phyloP scores from a whole-genome alignment of 2,797 vertebrate species.

The Melanotaenia boesemani region DNA sequence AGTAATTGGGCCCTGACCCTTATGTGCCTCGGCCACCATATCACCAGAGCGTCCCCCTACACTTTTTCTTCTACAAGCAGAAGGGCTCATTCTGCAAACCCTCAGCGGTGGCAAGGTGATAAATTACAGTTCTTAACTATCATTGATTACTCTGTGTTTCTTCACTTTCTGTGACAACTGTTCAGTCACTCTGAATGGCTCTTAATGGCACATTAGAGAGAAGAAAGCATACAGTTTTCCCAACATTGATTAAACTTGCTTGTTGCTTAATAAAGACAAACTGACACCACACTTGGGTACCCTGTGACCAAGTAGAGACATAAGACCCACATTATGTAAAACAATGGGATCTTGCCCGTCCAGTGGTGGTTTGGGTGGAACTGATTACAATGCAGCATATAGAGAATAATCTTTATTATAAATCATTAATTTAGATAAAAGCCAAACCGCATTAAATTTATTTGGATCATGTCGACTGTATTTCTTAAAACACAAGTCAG shows the following conservation, averaged over 20 bases:
- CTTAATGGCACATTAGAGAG: constrained; percentile 93
- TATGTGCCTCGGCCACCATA: constrained; percentile 68
- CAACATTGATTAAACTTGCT: constrained; percentile 85
- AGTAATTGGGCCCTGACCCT: constrained; percentile 85
- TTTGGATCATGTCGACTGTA: not conserved
- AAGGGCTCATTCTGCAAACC: constrained; percentile 81
- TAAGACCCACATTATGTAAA: constrained; percentile 61
- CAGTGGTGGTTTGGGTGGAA: not conserved
- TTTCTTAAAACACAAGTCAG: not conserved
- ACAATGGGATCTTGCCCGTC: constrained; percentile 24
- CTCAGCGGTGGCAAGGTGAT: constrained; percentile 96
- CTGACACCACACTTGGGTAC: constrained; percentile 78
- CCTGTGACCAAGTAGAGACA: constrained; percentile 69
- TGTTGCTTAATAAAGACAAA: constrained; percentile 90
- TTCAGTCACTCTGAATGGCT: constrained; percentile 93
- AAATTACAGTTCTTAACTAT: constrained; percentile 98
- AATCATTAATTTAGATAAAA: not conserved
- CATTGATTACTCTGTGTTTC: constrained; percentile 97
- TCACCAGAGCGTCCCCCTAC: constrained; percentile 68
- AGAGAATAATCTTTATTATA: not conserved
- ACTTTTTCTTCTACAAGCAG: constrained; percentile 62
- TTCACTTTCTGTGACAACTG: constrained; percentile 92
- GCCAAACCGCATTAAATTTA: not conserved
- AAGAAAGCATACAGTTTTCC: constrained; percentile 82
- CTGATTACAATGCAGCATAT: not conserved